Base-by-base conservation (phyloP, 2,888 invertebrate genomes). In the Dolichopus griseipennis region DNA sequence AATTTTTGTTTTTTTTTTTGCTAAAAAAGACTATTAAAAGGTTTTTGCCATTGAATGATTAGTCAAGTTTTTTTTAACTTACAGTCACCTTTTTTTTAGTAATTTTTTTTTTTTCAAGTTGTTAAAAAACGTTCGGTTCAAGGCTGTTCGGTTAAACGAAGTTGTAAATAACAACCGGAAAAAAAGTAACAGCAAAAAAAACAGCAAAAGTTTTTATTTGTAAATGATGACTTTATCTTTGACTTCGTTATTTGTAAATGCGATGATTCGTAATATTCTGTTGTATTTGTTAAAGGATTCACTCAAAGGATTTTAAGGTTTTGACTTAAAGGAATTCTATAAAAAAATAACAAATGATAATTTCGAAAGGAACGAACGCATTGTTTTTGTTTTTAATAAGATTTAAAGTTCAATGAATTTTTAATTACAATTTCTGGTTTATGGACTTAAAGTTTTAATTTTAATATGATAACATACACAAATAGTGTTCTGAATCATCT, bases 11-110 rank as follows among this genome's bases (percentile, higher is more conserved):
- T 18, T 15, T 52, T 18, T 52, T 52, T 18, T 52, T 52, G 1
- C 1, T 7, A 6, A 41, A 41, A 52, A 52, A 15, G 9, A 18
- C 6, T 52, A 52, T 52, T 52, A 52, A 52, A n/a, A 52, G 52
- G 52, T 52, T 52, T 52, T 52, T 52, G 52, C 52, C 52, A 52
- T 52, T 52, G 52, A 15, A 52, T 52, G 52, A 52, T 52, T 52
- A 52, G 52, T 52, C 52, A 52, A 52, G 52, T 52, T 15, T 52
- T 52, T 41, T 27, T 27, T 41, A n/a, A 5, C 8, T 15, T 41
- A 12, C 15, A 41, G 41, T 41, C 9, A 52, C 2, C 15, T 52
- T 52, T 52, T 43, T 43, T 52, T 52, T 52, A 52, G 5, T 18
- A 2, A 4, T 52, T 52, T 52, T 52, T 37, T 37, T 27, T 27